Evolutionary conservation across 2,113 vertebrate species (phyloP).

Genomic region (Passer montanus): DNA sequence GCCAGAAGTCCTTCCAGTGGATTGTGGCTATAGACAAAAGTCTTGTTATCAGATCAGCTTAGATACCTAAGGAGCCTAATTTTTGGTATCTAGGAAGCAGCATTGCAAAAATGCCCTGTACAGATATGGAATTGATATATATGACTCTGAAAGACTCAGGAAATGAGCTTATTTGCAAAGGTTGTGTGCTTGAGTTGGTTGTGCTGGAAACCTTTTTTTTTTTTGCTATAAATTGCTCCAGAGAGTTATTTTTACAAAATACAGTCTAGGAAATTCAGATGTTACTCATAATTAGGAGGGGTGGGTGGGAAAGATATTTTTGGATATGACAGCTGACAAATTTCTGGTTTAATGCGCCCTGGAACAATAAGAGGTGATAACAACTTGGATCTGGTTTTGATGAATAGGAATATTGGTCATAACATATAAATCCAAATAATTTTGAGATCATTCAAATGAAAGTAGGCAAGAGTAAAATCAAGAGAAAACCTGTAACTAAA

Average conservation of each 20-base stretch:
- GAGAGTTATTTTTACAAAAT: constrained; percentile 25
- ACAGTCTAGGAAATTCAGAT: constrained; percentile 26
- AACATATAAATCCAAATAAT: neutral
- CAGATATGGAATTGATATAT: neutral
- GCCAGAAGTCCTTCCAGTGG: neutral
- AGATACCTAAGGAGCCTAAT: neutral
- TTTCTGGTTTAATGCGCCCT: neutral
- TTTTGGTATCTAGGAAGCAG: neutral
- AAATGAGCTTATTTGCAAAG: neutral
- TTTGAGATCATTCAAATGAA: neutral
- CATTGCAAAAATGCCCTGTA: neutral
- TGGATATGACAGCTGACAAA: neutral
- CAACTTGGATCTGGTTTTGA: neutral
- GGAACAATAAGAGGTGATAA: constrained; percentile 1
- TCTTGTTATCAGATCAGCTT: neutral
- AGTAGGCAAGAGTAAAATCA: neutral
- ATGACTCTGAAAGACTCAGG: neutral
- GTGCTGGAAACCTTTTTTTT: neutral
- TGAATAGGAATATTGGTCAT: neutral
- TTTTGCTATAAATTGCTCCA: neutral
- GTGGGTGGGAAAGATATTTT: neutral
- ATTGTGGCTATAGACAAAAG: neutral
- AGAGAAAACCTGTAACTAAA: constrained; percentile 29
- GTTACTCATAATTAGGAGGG: neutral
- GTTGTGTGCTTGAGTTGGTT: neutral